Evolutionary conservation across 2,888 invertebrate genomes (phyloP).

Genomic region (Noctuana brunneofusca): DNA sequence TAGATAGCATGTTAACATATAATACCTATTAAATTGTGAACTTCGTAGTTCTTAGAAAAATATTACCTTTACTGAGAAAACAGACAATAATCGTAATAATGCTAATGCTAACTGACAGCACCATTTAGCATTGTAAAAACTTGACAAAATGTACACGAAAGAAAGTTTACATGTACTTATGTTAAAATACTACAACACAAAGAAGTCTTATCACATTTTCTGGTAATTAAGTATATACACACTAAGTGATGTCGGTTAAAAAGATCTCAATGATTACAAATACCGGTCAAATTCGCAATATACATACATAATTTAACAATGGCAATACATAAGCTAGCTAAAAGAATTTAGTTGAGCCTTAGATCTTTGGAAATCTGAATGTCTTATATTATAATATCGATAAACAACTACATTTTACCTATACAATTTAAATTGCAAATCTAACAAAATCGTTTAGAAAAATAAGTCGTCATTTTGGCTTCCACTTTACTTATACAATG

Average conservation of each 20-base stretch:
- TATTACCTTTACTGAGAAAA: conserved; percentile 36
- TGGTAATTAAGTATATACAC: conserved; percentile 54
- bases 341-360: conserved; percentile 77
- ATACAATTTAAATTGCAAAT: conserved; percentile 71
- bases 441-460: conserved; percentile 81
- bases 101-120: conserved; percentile 51
- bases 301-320: conserved; percentile 48
- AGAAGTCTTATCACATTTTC: conserved; percentile 62
- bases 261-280: conserved; percentile 34
- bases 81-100: conserved; percentile 41
- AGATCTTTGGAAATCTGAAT: conserved; percentile 79
- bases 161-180: conserved; percentile 42
- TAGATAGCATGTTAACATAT: conserved; percentile 24
- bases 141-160: conserved; percentile 46
- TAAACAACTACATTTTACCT: conserved; percentile 75
- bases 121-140: conserved; percentile 50
- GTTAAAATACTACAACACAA: conserved; percentile 49
- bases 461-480: conserved; percentile 82
- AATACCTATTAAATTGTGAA: conserved; percentile 24
- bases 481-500: conserved; percentile 75
- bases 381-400: conserved; percentile 73
- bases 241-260: conserved; percentile 42
- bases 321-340: conserved; percentile 62
- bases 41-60: conserved; percentile 31
- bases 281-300: conserved; percentile 40